These are phyloP conservation scores for Heliconius hermathena DNA, from an alignment of 1,140 invertebrate species.

Conservation along the genomic window DNA sequence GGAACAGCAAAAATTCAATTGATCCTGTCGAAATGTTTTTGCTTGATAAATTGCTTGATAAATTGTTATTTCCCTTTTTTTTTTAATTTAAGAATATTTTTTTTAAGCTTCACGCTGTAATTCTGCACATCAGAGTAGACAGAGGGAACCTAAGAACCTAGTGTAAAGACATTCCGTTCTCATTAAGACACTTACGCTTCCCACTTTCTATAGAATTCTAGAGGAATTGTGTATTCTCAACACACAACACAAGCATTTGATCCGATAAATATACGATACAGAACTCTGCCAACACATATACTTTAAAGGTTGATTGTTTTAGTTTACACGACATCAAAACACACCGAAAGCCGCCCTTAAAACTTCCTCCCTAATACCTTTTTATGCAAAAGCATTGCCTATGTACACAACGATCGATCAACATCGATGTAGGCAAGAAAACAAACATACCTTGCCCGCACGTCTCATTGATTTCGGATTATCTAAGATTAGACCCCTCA, in stretches of 20 bases:
- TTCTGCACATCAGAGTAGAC: too few species aligned
- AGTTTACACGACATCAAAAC: conserved; percentile 4
- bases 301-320: conserved; percentile 11
- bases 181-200: too few species aligned
- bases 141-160: too few species aligned
- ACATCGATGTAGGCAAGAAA: conserved; percentile 47
- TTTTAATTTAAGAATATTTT: too few species aligned
- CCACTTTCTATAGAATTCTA: too few species aligned
- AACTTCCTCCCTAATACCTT: conserved; percentile 20
- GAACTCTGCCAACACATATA: not conserved
- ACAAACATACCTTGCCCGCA: conserved; percentile 53
- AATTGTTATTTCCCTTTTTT: not conserved
- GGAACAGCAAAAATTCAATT: not conserved
- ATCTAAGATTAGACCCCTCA: conserved; percentile 66
- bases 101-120: too few species aligned
- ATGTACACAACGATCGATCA: conserved; percentile 47
- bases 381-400: conserved; percentile 45
- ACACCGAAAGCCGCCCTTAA: conserved; percentile 13
- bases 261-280: not conserved
- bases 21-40: not conserved
- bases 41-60: not conserved
- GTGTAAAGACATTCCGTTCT: too few species aligned
- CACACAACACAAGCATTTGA: not conserved
- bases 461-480: conserved; percentile 73
- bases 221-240: too few species aligned